Conservation (phyloP, 2,113 vertebrate species). For the Astatotilapia flaviijosephi region DNA sequence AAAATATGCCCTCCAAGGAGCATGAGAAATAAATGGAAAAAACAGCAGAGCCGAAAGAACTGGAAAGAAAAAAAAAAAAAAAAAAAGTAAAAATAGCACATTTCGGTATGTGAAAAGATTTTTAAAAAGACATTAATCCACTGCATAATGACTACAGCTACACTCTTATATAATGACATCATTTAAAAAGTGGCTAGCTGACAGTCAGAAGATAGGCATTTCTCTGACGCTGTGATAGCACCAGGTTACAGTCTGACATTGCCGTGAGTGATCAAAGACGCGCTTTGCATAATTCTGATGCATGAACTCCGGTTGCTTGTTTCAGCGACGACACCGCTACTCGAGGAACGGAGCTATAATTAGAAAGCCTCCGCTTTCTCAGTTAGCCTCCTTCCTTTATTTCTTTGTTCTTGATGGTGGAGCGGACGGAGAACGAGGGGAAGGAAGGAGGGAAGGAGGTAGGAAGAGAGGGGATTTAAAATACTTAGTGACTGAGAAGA, state of each 20-base stretch:
- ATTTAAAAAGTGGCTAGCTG: background rate
- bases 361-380: conserved; percentile 24
- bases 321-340: background rate
- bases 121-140: background rate
- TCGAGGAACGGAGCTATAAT: conserved; percentile 38
- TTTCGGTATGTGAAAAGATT: background rate
- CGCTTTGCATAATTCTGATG: conserved; percentile 46
- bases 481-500: conserved; percentile 13
- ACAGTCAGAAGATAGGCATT: background rate
- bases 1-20: too few species aligned
- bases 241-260: background rate
- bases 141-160: background rate
- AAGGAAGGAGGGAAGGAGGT: background rate
- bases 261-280: conserved; percentile 36
- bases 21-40: too few species aligned
- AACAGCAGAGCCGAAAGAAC: too few species aligned
- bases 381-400: conserved; percentile 1
- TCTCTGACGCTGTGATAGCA: background rate
- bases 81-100: background rate
- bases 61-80: too few species aligned
- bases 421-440: background rate
- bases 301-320: conserved; percentile 20
- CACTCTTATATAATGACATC: background rate
- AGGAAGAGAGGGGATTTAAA: conserved; percentile 3
- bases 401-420: conserved; percentile 40